These are phyloP conservation scores for Andinoacara biseriatus DNA, from an alignment of 2,113 vertebrate species.

Conservation along the genomic window DNA sequence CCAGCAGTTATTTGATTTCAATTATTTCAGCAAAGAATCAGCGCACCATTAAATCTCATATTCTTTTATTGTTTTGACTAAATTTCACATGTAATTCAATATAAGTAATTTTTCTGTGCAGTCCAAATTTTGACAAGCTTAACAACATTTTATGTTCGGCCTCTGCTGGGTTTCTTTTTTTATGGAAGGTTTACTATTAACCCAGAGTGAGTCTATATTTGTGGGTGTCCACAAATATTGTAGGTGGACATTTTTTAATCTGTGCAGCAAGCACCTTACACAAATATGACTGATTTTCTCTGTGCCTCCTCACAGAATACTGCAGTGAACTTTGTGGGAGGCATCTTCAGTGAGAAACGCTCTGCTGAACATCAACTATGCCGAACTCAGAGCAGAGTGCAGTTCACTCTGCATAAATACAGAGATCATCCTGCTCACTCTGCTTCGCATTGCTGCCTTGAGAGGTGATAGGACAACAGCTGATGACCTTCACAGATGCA, in stretches of 20 bases:
- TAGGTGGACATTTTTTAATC: constrained; percentile 5
- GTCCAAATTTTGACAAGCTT: background rate
- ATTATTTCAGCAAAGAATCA: background rate
- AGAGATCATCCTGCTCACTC: constrained; percentile 33
- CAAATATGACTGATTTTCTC: constrained; percentile 43
- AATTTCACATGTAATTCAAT: background rate
- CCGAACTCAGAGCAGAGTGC: constrained; percentile 23
- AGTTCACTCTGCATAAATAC: constrained; percentile 40
- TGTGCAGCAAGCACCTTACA: constrained; percentile 12
- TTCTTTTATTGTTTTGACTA: background rate
- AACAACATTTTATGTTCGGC: background rate
- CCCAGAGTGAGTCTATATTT: background rate
- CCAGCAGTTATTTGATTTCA: background rate
- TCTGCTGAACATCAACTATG: constrained; percentile 49
- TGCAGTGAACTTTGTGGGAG: constrained; percentile 60
- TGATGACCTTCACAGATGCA: constrained; percentile 39
- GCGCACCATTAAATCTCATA: background rate
- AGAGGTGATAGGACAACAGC: constrained; percentile 11
- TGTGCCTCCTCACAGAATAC: constrained; percentile 27
- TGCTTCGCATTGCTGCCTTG: constrained; percentile 13
- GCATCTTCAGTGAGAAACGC: constrained; percentile 45
- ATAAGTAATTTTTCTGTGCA: background rate
- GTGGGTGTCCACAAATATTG: background rate
- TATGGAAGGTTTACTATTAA: background rate
- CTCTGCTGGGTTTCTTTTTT: background rate